Evolutionary conservation across 2,113 vertebrate species (phyloP).

Genomic region (Larimichthys crocea): DNA sequence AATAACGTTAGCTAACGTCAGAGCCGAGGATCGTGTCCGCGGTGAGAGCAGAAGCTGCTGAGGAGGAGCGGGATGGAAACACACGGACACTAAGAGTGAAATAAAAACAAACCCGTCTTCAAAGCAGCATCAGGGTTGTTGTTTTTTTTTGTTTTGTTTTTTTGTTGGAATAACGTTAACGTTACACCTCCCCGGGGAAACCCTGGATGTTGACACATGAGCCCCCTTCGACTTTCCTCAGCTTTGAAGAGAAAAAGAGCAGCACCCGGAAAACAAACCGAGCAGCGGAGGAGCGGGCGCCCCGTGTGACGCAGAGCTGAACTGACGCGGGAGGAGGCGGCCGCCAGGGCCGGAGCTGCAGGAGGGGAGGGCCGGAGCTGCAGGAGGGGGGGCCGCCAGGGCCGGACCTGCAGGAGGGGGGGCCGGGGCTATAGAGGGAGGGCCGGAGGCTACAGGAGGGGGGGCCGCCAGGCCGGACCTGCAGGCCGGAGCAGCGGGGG

Average conservation of each 20-base stretch:
- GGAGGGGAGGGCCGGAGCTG: neutral
- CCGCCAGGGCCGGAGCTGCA: slow-evolving; percentile 31
- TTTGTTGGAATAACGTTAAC: slow-evolving; percentile 61
- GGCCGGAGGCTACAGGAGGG: too few relatives aligned
- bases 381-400: too few relatives aligned
- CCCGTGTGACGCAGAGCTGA: slow-evolving; percentile 68
- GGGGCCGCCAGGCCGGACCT: too few relatives aligned
- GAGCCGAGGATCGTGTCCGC: slow-evolving; percentile 31
- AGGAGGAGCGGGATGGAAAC: neutral
- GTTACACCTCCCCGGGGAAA: slow-evolving; percentile 73
- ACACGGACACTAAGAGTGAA: neutral
- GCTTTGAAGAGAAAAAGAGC: slow-evolving; percentile 73
- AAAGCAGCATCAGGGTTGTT: slow-evolving; percentile 30
- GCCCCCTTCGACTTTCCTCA: slow-evolving; percentile 72
- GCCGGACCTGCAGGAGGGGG: too few relatives aligned
- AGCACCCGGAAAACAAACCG: slow-evolving; percentile 73
- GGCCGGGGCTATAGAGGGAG: too few relatives aligned
- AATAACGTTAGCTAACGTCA: slow-evolving; percentile 65
- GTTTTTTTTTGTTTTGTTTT: slow-evolving; percentile 15
- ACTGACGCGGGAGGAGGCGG: slow-evolving; percentile 12
- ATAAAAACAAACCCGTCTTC: slow-evolving; percentile 40
- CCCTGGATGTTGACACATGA: slow-evolving; percentile 82
- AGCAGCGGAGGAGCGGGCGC: slow-evolving; percentile 70
- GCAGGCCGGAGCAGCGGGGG: too few relatives aligned
- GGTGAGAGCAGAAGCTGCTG: neutral